Conservation (phyloP, 2,113 vertebrate genomes). For the Ploceus nigricollis region DNA sequence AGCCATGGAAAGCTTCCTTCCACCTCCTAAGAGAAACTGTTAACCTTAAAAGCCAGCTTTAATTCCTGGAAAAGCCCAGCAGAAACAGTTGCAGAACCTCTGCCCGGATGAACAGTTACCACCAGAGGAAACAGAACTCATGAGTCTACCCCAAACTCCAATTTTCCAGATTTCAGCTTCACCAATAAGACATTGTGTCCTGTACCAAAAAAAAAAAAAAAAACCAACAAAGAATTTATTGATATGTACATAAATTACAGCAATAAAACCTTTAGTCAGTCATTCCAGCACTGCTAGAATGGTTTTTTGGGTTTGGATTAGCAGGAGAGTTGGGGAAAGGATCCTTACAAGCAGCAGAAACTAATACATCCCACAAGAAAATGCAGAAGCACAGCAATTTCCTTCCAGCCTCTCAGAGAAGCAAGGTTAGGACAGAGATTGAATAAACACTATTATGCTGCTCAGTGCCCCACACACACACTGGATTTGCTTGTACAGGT, state of each 20-base stretch:
- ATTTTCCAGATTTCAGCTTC: background rate
- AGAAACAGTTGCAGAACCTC: background rate
- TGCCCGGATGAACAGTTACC: background rate
- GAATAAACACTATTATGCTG: background rate
- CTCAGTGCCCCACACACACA: background rate
- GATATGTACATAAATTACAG: background rate
- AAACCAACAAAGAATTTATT: background rate
- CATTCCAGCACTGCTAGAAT: background rate
- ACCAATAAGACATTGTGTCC: background rate
- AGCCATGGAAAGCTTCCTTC: background rate
- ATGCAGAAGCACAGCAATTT: background rate
- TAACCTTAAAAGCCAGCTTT: background rate
- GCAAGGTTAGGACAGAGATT: background rate
- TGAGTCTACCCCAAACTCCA: background rate
- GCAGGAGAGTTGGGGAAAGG: background rate
- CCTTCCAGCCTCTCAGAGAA: background rate
- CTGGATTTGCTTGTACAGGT: background rate
- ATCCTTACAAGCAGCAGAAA: background rate
- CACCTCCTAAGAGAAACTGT: background rate
- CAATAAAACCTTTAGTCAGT: conserved; percentile 1
- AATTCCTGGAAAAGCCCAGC: background rate
- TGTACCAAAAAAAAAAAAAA: background rate
- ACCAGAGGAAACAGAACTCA: background rate
- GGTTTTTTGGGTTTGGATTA: background rate
- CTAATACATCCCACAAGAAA: background rate